Conservation (phyloP, 2,113 vertebrate genomes). For the Anolis sagrei region DNA sequence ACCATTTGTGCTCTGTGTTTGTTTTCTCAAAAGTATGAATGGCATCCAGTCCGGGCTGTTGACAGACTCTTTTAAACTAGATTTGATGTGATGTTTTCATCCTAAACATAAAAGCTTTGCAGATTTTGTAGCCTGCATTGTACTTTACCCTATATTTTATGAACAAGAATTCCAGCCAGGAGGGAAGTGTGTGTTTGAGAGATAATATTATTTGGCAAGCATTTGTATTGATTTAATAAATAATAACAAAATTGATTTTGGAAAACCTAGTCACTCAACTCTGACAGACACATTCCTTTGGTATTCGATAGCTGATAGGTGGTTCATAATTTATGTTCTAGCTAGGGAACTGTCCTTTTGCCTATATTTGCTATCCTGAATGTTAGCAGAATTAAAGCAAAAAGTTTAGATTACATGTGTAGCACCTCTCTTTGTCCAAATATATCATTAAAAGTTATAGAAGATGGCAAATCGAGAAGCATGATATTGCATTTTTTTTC, state of each 20-base stretch:
- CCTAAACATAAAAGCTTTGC: background rate
- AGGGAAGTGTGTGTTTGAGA: background rate
- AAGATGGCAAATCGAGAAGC: background rate
- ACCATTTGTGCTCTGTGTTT: background rate
- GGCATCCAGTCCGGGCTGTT: background rate
- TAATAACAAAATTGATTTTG: background rate
- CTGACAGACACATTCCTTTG: background rate
- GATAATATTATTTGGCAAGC: background rate
- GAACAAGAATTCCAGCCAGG: background rate
- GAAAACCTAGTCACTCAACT: background rate
- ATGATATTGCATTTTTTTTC: slow-evolving; percentile 34
- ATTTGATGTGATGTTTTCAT: background rate
- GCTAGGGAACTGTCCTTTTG: slow-evolving; percentile 43
- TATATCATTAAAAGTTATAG: slow-evolving; percentile 30
- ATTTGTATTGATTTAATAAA: background rate
- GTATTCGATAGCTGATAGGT: rapidly evolving
- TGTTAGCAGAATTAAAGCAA: slow-evolving; percentile 21
- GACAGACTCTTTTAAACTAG: background rate
- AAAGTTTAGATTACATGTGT: slow-evolving; percentile 19
- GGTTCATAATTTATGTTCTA: background rate
- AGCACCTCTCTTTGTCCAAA: slow-evolving; percentile 12
- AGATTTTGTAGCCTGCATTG: background rate
- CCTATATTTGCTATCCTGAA: background rate
- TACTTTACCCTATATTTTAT: background rate
- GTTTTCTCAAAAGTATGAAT: rapidly evolving